phyloP scores from a whole-genome alignment of 2,888 invertebrate species.

The Andrena flavipes region DNA sequence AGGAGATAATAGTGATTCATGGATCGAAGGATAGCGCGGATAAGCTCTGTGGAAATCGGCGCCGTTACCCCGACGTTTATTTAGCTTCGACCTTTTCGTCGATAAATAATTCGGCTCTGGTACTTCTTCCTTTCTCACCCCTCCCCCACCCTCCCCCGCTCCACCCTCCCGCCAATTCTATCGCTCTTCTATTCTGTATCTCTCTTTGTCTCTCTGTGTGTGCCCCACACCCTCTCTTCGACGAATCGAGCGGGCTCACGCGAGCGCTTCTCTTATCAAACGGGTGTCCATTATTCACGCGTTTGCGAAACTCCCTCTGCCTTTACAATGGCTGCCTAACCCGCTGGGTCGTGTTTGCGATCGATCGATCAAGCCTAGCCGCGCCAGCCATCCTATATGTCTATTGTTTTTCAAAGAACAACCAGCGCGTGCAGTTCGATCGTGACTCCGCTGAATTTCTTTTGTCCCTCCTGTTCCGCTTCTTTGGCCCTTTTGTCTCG shows the following conservation, averaged over 20 bases:
- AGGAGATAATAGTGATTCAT: conserved; percentile 69
- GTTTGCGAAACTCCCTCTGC: conserved; percentile 85
- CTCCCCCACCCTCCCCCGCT: conserved; percentile 59
- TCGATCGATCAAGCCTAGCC: conserved; percentile 67
- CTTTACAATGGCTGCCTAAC: conserved; percentile 70
- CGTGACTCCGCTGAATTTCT: conserved; percentile 61
- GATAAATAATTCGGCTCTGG: conserved; percentile 79
- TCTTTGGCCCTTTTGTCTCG: conserved; percentile 42
- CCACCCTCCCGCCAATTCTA: conserved; percentile 36
- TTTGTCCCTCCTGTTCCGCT: conserved; percentile 39
- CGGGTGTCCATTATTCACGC: conserved; percentile 83
- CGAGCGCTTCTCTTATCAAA: conserved; percentile 83
- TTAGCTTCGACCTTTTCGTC: conserved; percentile 80
- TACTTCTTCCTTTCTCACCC: conserved; percentile 75
- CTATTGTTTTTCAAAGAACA: conserved; percentile 71
- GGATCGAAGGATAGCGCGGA: conserved; percentile 59
- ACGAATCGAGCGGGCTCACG: conserved; percentile 85
- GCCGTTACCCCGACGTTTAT: conserved; percentile 76
- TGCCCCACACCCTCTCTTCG: conserved; percentile 22
- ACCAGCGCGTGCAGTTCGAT: conserved; percentile 60
- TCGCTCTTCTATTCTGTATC: conserved; percentile 82
- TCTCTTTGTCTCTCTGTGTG: conserved; percentile 53
- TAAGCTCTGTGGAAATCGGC: conserved; percentile 78
- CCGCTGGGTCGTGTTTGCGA: conserved; percentile 65
- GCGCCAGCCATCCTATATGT: conserved; percentile 53